Evolutionary conservation across 23 tunicate species (phyloP).

Genomic region (Aplidium turbinatum): DNA sequence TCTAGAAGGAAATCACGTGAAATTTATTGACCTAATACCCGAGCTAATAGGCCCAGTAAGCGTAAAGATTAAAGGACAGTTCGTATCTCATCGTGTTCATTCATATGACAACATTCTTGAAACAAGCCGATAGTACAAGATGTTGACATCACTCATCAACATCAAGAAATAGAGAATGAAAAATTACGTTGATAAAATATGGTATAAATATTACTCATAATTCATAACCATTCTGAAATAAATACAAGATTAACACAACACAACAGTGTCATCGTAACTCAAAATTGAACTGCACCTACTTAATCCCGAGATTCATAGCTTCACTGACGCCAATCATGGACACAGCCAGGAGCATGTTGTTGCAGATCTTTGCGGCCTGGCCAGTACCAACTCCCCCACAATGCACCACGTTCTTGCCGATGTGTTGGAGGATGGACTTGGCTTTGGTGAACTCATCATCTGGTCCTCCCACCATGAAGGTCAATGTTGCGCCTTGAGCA

Average conservation of each 20-base stretch:
- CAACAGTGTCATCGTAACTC: too few species aligned
- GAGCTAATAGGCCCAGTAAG: too few species aligned
- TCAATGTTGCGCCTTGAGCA: slow-evolving; percentile 87
- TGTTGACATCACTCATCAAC: too few species aligned
- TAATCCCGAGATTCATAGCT: slow-evolving; percentile 86
- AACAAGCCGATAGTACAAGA: too few species aligned
- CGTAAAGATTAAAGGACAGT: too few species aligned
- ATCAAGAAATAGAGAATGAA: background rate
- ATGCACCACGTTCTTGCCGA: slow-evolving; percentile 89
- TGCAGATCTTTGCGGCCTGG: slow-evolving; percentile 96
- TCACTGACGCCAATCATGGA: slow-evolving; percentile 97
- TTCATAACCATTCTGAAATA: background rate
- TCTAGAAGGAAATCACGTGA: slow-evolving; percentile 8
- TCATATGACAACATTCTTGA: too few species aligned
- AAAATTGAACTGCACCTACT: too few species aligned
- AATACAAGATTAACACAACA: too few species aligned
- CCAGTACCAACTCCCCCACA: slow-evolving; percentile 99
- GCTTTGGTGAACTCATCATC: slow-evolving; percentile 66
- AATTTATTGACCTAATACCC: background rate
- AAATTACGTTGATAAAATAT: background rate
- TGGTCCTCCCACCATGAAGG: slow-evolving; percentile 98
- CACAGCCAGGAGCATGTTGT: slow-evolving; percentile 90
- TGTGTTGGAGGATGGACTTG: slow-evolving; percentile 43
- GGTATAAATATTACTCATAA: background rate
- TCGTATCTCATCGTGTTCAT: too few species aligned